A percentile compares a stretch with the other conserved stretches of the same genome.
These are phyloP conservation scores for Pao palembangensis DNA, from an alignment of 2,113 vertebrate genomes.

Conservation along the genomic window DNA sequence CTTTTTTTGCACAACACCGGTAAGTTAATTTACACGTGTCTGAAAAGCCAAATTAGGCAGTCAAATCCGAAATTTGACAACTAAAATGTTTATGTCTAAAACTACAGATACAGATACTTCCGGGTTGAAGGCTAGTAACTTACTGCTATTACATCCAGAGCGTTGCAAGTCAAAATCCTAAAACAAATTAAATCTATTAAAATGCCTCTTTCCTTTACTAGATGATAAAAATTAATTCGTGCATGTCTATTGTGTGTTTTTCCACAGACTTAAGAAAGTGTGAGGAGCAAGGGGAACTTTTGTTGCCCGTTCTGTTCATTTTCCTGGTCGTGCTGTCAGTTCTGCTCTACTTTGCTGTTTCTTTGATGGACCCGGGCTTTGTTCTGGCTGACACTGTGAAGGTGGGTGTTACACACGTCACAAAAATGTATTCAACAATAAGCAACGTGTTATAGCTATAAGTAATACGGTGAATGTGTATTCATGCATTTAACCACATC, in stretches of 20 bases:
- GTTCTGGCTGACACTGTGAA: constrained; percentile 72
- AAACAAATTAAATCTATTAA: no score
- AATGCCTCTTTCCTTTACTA: no score
- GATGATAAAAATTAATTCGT: no score
- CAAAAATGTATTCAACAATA: neutral
- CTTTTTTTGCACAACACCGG: constrained; percentile 89
- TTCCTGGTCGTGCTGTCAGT: constrained; percentile 81
- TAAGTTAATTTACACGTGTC: constrained; percentile 58
- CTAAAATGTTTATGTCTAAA: neutral
- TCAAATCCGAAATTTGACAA: neutral
- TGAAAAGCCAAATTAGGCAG: neutral
- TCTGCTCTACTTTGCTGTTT: constrained; percentile 85
- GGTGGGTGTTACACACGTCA: constrained; percentile 30
- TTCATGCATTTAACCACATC: neutral
- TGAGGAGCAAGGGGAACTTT: constrained; percentile 77
- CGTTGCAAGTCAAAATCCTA: no score
- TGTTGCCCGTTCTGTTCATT: constrained; percentile 78
- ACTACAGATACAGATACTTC: no score
- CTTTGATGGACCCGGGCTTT: constrained; percentile 93
- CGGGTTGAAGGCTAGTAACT: no score
- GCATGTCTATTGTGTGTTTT: neutral
- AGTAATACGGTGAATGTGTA: no score
- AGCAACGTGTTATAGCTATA: no score
- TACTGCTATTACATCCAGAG: no score
- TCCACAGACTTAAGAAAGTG: constrained; percentile 76